phyloP scores from a whole-genome alignment of 2,888 invertebrate genomes.

The Nysson spinosus region DNA sequence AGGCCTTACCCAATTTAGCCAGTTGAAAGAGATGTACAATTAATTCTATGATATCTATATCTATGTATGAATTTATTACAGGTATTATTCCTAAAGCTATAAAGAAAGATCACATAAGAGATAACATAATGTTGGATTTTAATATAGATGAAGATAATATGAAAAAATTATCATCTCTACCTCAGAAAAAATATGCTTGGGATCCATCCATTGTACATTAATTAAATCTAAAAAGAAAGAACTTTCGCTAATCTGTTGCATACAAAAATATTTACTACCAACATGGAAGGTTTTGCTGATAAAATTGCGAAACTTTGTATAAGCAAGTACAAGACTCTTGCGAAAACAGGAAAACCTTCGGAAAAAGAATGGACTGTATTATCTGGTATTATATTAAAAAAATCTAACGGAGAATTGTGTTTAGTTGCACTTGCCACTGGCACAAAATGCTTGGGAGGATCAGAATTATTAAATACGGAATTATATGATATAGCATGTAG shows the following conservation, averaged over 20 bases:
- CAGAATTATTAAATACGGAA: conserved; percentile 75
- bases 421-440: conserved; percentile 93
- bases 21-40: no score
- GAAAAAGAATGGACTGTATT: conserved; percentile 90
- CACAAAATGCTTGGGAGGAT: conserved; percentile 91
- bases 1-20: no score
- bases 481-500: conserved; percentile 84
- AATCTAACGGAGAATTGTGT: conserved; percentile 72
- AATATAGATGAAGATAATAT: conserved; percentile 80
- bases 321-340: conserved; percentile 81
- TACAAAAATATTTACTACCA: neutral
- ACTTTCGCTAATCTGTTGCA: neutral
- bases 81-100: conserved; percentile 84
- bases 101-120: conserved; percentile 79
- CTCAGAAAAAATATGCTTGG: conserved; percentile 80
- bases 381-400: conserved; percentile 83
- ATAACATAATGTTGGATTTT: conserved; percentile 82
- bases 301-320: conserved; percentile 81
- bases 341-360: conserved; percentile 89
- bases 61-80: conserved; percentile 46
- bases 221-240: conserved; percentile 34
- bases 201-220: conserved; percentile 79
- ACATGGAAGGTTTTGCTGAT: conserved; percentile 74
- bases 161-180: conserved; percentile 77
- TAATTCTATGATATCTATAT: no score